These are phyloP conservation scores for Drosophila differens DNA, from an alignment of 2,888 invertebrate genomes.

Conservation along the genomic window DNA sequence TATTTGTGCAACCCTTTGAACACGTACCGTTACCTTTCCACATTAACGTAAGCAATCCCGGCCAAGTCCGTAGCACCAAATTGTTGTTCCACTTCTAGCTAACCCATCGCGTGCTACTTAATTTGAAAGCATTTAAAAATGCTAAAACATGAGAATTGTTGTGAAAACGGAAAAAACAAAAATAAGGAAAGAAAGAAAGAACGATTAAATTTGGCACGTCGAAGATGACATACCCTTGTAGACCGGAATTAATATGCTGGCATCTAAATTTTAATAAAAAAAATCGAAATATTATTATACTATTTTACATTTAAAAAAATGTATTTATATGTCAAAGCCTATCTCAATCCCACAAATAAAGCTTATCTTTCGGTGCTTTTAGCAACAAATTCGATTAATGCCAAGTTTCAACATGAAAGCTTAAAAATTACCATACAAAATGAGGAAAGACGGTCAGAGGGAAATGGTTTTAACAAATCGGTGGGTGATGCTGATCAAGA, in stretches of 20 bases:
- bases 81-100: slow-evolving; percentile 7
- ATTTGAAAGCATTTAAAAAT: slow-evolving; percentile 79
- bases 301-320: not conserved
- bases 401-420: not conserved
- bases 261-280: not conserved
- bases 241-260: not conserved
- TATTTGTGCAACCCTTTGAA: slow-evolving; percentile 63
- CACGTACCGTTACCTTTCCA: slow-evolving; percentile 9
- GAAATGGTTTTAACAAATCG: not conserved
- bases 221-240: not conserved
- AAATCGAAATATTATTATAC: not conserved
- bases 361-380: too few species aligned
- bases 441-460: not conserved
- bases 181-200: slow-evolving; percentile 11
- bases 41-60: slow-evolving; percentile 8
- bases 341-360: not conserved
- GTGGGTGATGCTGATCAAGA: not conserved
- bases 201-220: slow-evolving; percentile 13
- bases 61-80: slow-evolving; percentile 4
- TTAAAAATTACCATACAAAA: not conserved
- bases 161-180: slow-evolving; percentile 13
- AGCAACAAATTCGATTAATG: not conserved
- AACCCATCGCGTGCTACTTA: slow-evolving; percentile 58
- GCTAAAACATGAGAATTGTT: slow-evolving; percentile 72
- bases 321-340: not conserved